Evolutionary conservation across 2,113 vertebrate species (phyloP).

Genomic region (Malurus alboscapulatus): DNA sequence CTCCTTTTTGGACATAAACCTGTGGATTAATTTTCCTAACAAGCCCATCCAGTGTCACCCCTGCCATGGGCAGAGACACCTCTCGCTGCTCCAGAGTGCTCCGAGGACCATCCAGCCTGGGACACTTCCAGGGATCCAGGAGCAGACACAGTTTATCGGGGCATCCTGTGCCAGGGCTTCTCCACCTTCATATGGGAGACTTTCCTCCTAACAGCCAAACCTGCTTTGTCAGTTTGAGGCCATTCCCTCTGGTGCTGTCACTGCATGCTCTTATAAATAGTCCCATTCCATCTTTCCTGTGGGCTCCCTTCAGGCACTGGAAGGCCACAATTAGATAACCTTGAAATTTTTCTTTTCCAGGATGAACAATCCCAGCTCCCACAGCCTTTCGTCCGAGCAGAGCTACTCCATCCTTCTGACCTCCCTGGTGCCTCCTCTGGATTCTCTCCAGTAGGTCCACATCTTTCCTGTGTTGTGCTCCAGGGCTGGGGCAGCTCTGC

Average conservation of each 20-base stretch:
- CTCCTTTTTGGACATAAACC: too few species aligned
- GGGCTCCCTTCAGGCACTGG: not conserved
- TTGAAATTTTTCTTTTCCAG: not conserved
- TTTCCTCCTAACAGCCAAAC: not conserved
- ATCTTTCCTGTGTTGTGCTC: not conserved
- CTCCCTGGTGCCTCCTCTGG: not conserved
- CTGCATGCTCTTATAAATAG: fast-evolving
- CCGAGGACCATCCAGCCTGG: fast-evolving
- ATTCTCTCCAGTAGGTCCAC: not conserved
- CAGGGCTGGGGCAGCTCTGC: not conserved
- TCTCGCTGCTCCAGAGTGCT: fast-evolving
- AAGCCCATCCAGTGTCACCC: too few species aligned
- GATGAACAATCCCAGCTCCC: fast-evolving
- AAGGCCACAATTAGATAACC: not conserved
- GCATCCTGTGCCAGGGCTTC: fast-evolving
- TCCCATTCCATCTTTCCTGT: not conserved
- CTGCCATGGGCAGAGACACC: fast-evolving
- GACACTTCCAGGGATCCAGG: fast-evolving
- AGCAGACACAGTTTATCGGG: not conserved
- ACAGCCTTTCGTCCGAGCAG: not conserved
- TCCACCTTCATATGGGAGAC: not conserved
- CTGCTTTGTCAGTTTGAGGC: not conserved
- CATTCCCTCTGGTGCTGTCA: not conserved
- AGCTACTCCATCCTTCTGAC: not conserved
- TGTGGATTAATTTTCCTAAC: too few species aligned